Evolutionary conservation across 2,797 vertebrate species (phyloP).

Genomic region (Molossus molossus): DNA sequence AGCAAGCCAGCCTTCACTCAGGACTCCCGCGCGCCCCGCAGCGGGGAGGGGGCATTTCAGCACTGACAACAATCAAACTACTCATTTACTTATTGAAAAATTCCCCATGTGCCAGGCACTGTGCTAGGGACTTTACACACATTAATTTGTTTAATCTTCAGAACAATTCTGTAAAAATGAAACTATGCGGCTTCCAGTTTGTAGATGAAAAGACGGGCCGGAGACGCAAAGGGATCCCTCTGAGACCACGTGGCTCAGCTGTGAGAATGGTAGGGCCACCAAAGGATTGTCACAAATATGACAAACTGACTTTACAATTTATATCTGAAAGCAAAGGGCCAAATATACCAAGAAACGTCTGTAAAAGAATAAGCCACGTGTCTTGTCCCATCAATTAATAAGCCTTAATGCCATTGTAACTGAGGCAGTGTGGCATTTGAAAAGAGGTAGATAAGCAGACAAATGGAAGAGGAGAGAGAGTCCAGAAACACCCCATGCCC

Average conservation of each 20-base stretch:
- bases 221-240: background rate
- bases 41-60: accelerated
- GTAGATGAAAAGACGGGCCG: background rate
- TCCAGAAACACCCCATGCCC: background rate
- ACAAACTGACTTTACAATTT: background rate
- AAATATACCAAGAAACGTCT: background rate
- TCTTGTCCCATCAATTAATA: background rate
- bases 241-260: background rate
- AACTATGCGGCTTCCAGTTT: background rate
- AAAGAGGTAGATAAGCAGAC: background rate
- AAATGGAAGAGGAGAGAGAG: background rate
- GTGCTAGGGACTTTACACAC: background rate
- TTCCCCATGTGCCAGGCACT: background rate
- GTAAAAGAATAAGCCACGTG: background rate
- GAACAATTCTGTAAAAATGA: background rate
- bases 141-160: background rate
- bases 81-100: background rate
- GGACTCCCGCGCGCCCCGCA: background rate
- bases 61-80: background rate
- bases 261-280: background rate
- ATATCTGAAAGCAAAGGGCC: conserved; percentile 4
- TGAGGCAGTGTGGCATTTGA: background rate
- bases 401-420: background rate
- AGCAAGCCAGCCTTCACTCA: background rate
- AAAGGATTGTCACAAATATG: background rate